phyloP scores from a whole-genome alignment of 2,888 invertebrate genomes.

The Merodon equestris region DNA sequence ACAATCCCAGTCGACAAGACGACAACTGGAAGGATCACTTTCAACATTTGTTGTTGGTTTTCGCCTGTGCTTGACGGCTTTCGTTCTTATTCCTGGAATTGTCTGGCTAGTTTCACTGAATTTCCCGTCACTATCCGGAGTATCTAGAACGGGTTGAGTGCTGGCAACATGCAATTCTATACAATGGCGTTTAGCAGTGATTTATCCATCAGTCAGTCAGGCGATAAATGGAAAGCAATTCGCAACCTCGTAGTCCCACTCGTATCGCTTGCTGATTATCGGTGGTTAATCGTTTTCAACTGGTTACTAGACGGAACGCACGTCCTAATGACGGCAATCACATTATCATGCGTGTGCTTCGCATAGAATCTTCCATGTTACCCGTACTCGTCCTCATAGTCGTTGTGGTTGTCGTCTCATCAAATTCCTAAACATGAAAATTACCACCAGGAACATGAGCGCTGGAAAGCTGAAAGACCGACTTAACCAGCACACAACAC shows the following conservation, averaged over 20 bases:
- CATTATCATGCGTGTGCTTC: slow-evolving; percentile 43
- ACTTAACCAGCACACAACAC: slow-evolving; percentile 1
- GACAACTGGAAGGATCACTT: neutral
- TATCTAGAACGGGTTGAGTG: slow-evolving; percentile 43
- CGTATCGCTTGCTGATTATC: slow-evolving; percentile 21
- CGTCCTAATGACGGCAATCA: slow-evolving; percentile 57
- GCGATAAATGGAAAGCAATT: slow-evolving; percentile 56
- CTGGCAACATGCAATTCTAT: slow-evolving; percentile 47
- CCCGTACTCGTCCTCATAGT: too few relatives aligned
- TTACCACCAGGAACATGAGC: slow-evolving; percentile 24
- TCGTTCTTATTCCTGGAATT: neutral
- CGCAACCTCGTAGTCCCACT: slow-evolving; percentile 41
- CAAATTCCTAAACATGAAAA: slow-evolving; percentile 10
- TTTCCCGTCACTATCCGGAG: slow-evolving; percentile 41
- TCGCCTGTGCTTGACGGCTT: neutral
- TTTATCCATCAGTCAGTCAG: slow-evolving; percentile 23
- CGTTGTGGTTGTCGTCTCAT: too few relatives aligned
- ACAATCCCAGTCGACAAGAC: too few relatives aligned
- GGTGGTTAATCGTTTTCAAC: neutral
- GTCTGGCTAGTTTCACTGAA: neutral
- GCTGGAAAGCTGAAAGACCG: slow-evolving; percentile 30
- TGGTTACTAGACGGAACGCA: slow-evolving; percentile 3
- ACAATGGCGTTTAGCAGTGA: neutral
- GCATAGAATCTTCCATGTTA: slow-evolving; percentile 52
- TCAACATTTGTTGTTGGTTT: neutral